Evolutionary conservation across 2,888 invertebrate genomes (phyloP), one percentile per base, ranked within the genome.

Genomic region (Autographa gamma): DNA sequence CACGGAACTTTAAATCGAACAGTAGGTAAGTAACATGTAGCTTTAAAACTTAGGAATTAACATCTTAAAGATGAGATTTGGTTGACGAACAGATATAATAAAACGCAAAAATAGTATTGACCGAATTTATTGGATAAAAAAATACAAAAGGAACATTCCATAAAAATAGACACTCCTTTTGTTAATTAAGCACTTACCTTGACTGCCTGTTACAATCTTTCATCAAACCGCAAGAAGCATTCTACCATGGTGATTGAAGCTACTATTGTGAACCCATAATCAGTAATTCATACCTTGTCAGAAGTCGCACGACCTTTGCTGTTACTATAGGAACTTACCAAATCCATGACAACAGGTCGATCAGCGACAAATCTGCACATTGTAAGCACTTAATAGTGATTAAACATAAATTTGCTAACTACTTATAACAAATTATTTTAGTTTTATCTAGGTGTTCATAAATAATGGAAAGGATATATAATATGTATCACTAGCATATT

Each of bases 311-410:
- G 38, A 38, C 38, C 38, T 11, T 38, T 38, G 38, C 11, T 38
- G n/a, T n/a, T n/a, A 34, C 11, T 38, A 11, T n/a, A 48, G 54
- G 54, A 56, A 56, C 54, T 56, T 56, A 56, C 54, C 54, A 19
- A 56, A 56, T 56, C 54, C 19, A 56, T 56, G 6, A 2, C n/a
- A 48, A 48, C 48, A 48, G 48, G n/a, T 48, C 48, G n/a, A 48
- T 5, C 48, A 48, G 48, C 48, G 48, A 48, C 48, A 14, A n/a
- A 48, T 48, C 48, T 48, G 48, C n/a, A 48, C 48, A 48, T 16
- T 48, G 16, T 16, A 48, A 48, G 14, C n/a, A 54, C 52, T 9
- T n/a, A 11, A 56, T 13, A 56, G 13, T 13, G 13, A 56, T 56
- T 25, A n/a, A 56, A 25, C 25, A 25, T 14, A 4, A 8, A n/a